Base-by-base conservation (phyloP, 2,888 invertebrate genomes). In the Melikaiella ostensackeni region DNA sequence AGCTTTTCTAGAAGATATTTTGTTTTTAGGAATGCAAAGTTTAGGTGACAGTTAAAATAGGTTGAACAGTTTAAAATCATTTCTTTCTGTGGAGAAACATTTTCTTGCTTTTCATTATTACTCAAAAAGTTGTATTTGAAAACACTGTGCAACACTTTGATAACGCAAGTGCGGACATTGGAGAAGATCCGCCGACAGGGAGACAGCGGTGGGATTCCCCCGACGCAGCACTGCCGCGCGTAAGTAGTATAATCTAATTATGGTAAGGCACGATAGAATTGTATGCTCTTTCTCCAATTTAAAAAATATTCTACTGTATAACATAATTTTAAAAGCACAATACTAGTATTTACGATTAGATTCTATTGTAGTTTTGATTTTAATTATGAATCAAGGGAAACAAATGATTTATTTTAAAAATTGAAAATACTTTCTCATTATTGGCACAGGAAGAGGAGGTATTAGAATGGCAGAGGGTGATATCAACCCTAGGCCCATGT, bases 381-480 rank as follows among this genome's bases (percentile, higher is more conserved):
- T 16, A 16, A 0, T 19, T 50, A n/a, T n/a, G n/a, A n/a, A 50
- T n/a, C n/a, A n/a, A 8, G 8, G n/a, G n/a, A 0, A 8, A n/a
- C 7, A n/a, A 8, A 50, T 7, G 19, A 2, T 19, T 46, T 19
- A 19, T 19, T 7, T 19, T 50, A 50, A 3, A 21, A 42, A 16
- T 4, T 21, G 27, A 27, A 0, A 46, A 66, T 42, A 30, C 66
- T 46, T 66, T 66, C 19, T 46, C 38, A 24, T 38, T 27, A 64
- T 79, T 64, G 75, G 77, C 21, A 77, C 33, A 66, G 77, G 66
- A 63, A 77, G 50, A 55, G 33, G 74, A 62, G 62, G 62, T 59
- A 21, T 79, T 70, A 75, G 66, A 59, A 77, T 78, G 70, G 30
- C 76, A 30, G 74, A 76, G 80, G 74, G 50, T 75, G 76, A 61